These are phyloP conservation scores for Bombus breviceps DNA, from an alignment of 1,140 invertebrate genomes.

Conservation along the genomic window DNA sequence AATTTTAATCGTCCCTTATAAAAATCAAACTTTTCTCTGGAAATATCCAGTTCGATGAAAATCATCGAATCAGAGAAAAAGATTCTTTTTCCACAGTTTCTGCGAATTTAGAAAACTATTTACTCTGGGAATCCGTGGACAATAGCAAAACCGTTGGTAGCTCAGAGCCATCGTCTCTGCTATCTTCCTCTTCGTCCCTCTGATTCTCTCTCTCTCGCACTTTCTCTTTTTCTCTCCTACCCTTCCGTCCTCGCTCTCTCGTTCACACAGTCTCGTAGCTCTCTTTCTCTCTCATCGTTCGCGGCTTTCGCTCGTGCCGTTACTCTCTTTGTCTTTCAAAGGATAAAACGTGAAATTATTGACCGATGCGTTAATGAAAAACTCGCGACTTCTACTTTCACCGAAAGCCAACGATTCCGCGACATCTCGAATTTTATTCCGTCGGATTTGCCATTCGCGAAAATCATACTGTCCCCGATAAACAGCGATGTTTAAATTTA, in stretches of 20 bases:
- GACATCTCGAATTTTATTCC: neutral
- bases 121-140: slow-evolving; percentile 59
- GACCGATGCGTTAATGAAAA: slow-evolving; percentile 26
- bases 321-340: slow-evolving; percentile 43
- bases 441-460: too few relatives aligned
- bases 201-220: slow-evolving; percentile 45
- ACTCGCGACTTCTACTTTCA: neutral
- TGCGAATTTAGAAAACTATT: slow-evolving; percentile 60
- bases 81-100: slow-evolving; percentile 57
- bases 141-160: slow-evolving; percentile 70
- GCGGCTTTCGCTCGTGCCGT: slow-evolving; percentile 55
- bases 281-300: slow-evolving; percentile 55
- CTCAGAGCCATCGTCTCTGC: slow-evolving; percentile 79
- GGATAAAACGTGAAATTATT: slow-evolving; percentile 49
- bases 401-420: neutral
- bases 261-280: slow-evolving; percentile 5
- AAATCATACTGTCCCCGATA: neutral
- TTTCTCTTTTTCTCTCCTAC: slow-evolving; percentile 39
- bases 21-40: slow-evolving; percentile 78
- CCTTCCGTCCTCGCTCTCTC: slow-evolving; percentile 43
- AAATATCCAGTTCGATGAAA: neutral
- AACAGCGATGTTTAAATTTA: neutral
- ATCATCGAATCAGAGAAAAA: slow-evolving; percentile 72
- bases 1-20: slow-evolving; percentile 46
- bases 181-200: slow-evolving; percentile 58